A percentile compares a stretch with the other conserved stretches of the same genome.
Evolutionary conservation across 2,888 invertebrate species (phyloP).

Genomic region (Cephus spinipes): DNA sequence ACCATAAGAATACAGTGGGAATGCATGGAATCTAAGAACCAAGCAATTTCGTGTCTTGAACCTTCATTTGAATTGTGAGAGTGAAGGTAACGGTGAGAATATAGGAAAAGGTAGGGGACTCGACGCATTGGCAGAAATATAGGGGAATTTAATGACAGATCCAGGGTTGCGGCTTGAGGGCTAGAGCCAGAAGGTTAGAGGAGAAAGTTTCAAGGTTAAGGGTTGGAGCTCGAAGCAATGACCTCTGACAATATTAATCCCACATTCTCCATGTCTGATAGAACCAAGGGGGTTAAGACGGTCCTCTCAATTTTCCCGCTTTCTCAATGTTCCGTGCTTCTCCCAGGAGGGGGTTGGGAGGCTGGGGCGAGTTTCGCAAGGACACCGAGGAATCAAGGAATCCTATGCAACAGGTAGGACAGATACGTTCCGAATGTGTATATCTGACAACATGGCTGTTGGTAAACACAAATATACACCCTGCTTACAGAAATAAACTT

Average conservation of each 20-base stretch:
- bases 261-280: not conserved
- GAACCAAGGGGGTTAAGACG: not conserved
- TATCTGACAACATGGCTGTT: not conserved
- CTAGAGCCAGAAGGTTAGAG: not conserved
- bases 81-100: not conserved
- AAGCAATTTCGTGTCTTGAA: not conserved
- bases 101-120: not conserved
- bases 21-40: not conserved
- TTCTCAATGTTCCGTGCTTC: not conserved
- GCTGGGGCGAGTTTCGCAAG: conserved; percentile 10
- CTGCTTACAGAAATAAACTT: not conserved
- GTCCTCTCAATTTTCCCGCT: not conserved
- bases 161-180: not conserved
- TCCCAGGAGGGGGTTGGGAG: not conserved
- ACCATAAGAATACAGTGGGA: not conserved
- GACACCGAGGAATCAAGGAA: conserved; percentile 19
- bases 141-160: not conserved
- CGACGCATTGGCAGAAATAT: not conserved
- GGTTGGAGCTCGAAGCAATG: not conserved
- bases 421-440: conserved; percentile 29
- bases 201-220: not conserved
- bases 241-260: not conserved
- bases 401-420: conserved; percentile 49
- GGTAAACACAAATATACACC: not conserved
- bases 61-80: no score